These are phyloP conservation scores for Drosophila oshimai DNA, from an alignment of 1,140 invertebrate genomes.

Conservation along the genomic window DNA sequence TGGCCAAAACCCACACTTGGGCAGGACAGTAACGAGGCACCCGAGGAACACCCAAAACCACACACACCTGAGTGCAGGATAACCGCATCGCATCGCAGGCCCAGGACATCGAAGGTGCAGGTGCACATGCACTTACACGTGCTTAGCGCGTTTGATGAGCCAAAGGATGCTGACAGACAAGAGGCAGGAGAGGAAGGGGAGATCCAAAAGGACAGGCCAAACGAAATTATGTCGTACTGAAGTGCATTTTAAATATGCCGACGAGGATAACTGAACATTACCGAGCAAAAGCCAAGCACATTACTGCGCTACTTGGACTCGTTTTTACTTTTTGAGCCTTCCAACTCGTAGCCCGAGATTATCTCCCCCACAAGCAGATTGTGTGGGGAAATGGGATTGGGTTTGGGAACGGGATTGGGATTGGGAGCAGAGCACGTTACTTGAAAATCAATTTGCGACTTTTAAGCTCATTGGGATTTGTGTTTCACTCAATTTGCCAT, in stretches of 20 bases:
- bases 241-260: slow-evolving; percentile 76
- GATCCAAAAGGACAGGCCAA: slow-evolving; percentile 40
- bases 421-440: slow-evolving; percentile 40
- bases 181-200: neutral
- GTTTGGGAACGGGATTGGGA: neutral
- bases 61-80: slow-evolving; percentile 19
- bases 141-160: slow-evolving; percentile 68
- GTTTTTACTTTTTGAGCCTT: slow-evolving; percentile 32
- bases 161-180: slow-evolving; percentile 40
- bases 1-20: slow-evolving; percentile 35
- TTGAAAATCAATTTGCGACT: slow-evolving; percentile 64
- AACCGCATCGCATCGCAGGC: slow-evolving; percentile 37
- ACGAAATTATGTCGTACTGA: slow-evolving; percentile 72
- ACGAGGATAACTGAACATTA: slow-evolving; percentile 53
- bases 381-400: slow-evolving; percentile 11
- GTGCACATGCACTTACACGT: slow-evolving; percentile 62
- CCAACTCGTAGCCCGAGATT: slow-evolving; percentile 33
- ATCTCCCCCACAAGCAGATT: slow-evolving; percentile 34
- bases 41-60: neutral
- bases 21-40: slow-evolving; percentile 52
- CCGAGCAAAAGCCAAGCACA: slow-evolving; percentile 24
- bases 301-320: slow-evolving; percentile 44
- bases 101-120: slow-evolving; percentile 14
- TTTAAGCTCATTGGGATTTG: slow-evolving; percentile 41
- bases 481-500: slow-evolving; percentile 34